Conservation (phyloP, 2,797 vertebrate genomes). For the Danio kyathit region DNA sequence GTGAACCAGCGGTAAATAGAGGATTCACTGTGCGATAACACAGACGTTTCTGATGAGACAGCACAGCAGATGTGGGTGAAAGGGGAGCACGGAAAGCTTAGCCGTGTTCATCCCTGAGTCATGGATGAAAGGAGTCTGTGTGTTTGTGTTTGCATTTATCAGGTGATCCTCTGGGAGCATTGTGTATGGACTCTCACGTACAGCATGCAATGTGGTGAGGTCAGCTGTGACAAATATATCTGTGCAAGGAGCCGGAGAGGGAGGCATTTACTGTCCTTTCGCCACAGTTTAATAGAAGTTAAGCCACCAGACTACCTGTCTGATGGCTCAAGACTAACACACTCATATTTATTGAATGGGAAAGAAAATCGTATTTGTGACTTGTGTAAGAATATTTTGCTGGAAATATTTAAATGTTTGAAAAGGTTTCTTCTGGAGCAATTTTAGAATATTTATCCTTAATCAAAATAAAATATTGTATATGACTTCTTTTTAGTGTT, state of each 20-base stretch:
- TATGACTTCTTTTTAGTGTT: too few species aligned
- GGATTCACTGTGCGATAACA: slow-evolving; percentile 19
- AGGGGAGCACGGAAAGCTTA: background rate
- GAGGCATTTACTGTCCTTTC: slow-evolving; percentile 66
- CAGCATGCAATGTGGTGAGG: slow-evolving; percentile 10
- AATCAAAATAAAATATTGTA: too few species aligned
- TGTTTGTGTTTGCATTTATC: slow-evolving; percentile 34
- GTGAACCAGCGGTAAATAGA: slow-evolving; percentile 4
- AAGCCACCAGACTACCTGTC: background rate
- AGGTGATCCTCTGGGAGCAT: slow-evolving; percentile 43
- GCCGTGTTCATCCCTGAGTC: background rate
- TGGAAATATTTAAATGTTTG: too few species aligned
- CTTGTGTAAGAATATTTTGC: too few species aligned
- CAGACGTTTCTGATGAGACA: slow-evolving; percentile 36
- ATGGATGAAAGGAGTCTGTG: slow-evolving; percentile 32
- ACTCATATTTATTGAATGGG: too few species aligned
- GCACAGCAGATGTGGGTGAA: slow-evolving; percentile 26
- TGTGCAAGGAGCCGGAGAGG: background rate
- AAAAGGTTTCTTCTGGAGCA: too few species aligned
- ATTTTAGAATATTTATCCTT: too few species aligned
- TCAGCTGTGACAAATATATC: slow-evolving; percentile 24
- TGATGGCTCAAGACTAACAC: background rate
- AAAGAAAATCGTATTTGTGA: too few species aligned
- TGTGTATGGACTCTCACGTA: slow-evolving; percentile 63
- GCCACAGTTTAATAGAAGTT: slow-evolving; percentile 62